Conservation (phyloP, 2,113 vertebrate genomes). For the Plecturocebus donacophilus region DNA sequence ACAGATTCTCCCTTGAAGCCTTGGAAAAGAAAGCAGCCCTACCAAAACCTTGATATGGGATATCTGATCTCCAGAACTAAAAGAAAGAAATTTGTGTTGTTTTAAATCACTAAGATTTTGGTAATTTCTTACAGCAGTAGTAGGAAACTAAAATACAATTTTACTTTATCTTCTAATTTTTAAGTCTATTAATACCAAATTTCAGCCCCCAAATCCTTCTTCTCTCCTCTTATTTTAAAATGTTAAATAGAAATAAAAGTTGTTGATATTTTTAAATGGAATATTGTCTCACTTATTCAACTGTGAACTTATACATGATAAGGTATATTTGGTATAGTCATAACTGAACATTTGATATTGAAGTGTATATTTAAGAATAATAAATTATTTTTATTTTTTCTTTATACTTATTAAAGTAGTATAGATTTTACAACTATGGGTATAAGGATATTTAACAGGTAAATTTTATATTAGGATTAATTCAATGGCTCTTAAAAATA, state of each 20-base stretch:
- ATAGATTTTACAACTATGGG: background rate
- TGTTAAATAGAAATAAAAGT: background rate
- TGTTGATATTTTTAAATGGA: background rate
- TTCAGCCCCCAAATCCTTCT: background rate
- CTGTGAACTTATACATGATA: background rate
- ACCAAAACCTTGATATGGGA: background rate
- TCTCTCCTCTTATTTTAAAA: background rate
- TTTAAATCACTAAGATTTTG: background rate
- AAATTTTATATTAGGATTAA: background rate
- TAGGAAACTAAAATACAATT: background rate
- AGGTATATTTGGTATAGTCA: background rate
- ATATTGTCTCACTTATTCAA: background rate
- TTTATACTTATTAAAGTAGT: background rate
- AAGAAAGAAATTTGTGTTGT: background rate
- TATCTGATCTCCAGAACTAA: background rate
- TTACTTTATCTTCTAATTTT: background rate
- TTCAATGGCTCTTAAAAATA: background rate
- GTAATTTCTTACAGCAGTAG: background rate
- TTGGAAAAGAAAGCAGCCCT: background rate
- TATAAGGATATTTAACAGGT: background rate
- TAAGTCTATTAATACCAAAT: background rate
- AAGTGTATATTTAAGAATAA: background rate
- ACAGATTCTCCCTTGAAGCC: background rate
- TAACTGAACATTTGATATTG: background rate
- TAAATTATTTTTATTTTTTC: background rate